Conservation (phyloP, 2,113 vertebrate species). For the Gadus chalcogrammus region DNA sequence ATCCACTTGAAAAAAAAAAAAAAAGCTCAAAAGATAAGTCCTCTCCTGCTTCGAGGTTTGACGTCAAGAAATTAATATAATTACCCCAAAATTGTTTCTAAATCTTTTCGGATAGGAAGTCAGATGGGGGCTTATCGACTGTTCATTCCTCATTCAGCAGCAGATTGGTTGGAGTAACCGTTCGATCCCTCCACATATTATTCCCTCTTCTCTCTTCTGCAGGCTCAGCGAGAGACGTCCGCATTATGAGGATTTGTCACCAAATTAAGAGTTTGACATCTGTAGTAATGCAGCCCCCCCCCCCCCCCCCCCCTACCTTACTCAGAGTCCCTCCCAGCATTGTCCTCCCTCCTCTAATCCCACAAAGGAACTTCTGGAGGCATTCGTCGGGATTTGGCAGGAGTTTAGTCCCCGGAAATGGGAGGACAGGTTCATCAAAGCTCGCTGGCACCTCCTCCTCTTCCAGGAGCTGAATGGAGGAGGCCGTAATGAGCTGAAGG, state of each 20-base stretch:
- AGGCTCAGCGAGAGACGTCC: not conserved
- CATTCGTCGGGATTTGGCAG: conserved; percentile 43
- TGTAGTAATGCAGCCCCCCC: not conserved
- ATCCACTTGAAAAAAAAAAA: too few species aligned
- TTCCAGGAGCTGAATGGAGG: conserved; percentile 26
- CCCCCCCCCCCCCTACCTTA: not conserved
- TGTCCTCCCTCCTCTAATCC: conserved; percentile 9
- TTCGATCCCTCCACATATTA: too few species aligned
- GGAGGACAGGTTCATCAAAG: conserved; percentile 60
- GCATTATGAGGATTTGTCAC: conserved; percentile 1
- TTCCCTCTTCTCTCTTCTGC: too few species aligned
- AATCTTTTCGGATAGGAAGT: too few species aligned
- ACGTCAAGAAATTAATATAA: too few species aligned
- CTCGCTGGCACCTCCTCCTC: conserved; percentile 18
- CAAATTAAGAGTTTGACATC: not conserved
- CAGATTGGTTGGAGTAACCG: too few species aligned
- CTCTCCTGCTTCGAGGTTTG: too few species aligned
- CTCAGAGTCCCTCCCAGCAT: conserved; percentile 5
- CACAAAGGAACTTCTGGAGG: conserved; percentile 11
- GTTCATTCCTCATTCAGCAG: too few species aligned
- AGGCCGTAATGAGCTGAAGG: conserved; percentile 36
- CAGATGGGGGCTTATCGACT: too few species aligned
- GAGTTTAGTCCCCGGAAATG: conserved; percentile 50
- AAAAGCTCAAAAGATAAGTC: too few species aligned
- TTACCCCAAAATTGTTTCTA: too few species aligned